phyloP scores from a whole-genome alignment of 2,888 invertebrate species.

The Tetragnatha montana region DNA sequence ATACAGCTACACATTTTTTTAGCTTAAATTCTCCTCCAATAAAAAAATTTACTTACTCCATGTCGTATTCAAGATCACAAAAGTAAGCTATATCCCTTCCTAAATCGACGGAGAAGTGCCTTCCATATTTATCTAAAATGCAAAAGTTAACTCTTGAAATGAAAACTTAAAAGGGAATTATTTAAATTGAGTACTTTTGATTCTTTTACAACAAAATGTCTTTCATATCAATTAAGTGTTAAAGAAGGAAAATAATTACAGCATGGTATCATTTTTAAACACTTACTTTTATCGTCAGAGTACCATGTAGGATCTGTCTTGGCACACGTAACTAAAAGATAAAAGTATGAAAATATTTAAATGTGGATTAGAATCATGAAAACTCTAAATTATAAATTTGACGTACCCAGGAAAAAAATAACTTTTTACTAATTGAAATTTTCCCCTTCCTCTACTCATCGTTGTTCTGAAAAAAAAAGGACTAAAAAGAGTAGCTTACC shows the following conservation, averaged over 20 bases:
- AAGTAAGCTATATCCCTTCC: constrained; percentile 71
- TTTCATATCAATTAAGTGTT: background rate
- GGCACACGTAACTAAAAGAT: constrained; percentile 42
- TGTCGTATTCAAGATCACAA: constrained; percentile 72
- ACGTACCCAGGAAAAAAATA: background rate
- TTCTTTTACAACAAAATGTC: background rate
- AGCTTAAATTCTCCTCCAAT: too few species aligned
- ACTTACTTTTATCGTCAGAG: constrained; percentile 71
- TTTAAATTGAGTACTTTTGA: background rate
- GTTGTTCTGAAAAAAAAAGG: too few species aligned
- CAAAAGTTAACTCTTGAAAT: background rate
- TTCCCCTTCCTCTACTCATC: too few species aligned
- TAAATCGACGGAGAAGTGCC: constrained; percentile 71
- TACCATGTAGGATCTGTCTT: constrained; percentile 70
- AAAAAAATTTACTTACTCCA: constrained; percentile 66
- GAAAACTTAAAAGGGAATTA: background rate
- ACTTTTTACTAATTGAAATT: too few species aligned
- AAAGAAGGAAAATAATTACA: background rate
- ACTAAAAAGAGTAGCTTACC: constrained; percentile 13
- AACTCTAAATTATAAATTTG: too few species aligned
- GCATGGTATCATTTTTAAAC: background rate
- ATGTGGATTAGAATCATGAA: too few species aligned
- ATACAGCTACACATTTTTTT: background rate
- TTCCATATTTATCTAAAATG: constrained; percentile 60
- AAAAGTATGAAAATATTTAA: background rate